Percentiles rank a stretch among this genome's conserved stretches.
Evolutionary conservation across 2,113 vertebrate genomes (phyloP).

Genomic region (Gasterosteus nipponicus): DNA sequence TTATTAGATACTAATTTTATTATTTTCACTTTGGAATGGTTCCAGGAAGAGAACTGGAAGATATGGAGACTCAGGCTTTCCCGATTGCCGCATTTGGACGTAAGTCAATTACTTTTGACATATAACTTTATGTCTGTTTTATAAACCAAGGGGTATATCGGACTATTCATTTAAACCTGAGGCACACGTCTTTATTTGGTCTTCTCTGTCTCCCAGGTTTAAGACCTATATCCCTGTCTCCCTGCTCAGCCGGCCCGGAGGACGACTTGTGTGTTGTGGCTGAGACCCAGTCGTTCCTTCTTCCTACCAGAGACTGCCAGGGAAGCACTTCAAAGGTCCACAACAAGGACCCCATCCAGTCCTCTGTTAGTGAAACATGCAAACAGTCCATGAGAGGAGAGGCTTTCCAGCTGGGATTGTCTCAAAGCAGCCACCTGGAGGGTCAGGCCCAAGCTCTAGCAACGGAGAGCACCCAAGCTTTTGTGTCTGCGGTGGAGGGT

Average conservation of each 20-base stretch:
- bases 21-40: slow-evolving; percentile 1
- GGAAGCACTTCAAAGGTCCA: background rate
- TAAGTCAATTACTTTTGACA: slow-evolving; percentile 40
- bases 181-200: background rate
- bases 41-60: slow-evolving; percentile 51
- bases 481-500: slow-evolving; percentile 14
- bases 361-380: slow-evolving; percentile 24
- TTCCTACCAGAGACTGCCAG: slow-evolving; percentile 24
- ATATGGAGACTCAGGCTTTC: slow-evolving; percentile 74
- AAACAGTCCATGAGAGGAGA: slow-evolving; percentile 14
- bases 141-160: background rate
- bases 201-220: slow-evolving; percentile 31
- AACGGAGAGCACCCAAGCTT: slow-evolving; percentile 60
- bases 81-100: slow-evolving; percentile 51
- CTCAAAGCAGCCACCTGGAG: slow-evolving; percentile 63
- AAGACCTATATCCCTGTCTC: slow-evolving; percentile 5
- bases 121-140: slow-evolving; percentile 5
- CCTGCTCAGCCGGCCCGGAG: slow-evolving; percentile 58
- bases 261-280: slow-evolving; percentile 68
- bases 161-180: background rate
- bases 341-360: slow-evolving; percentile 28
- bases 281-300: slow-evolving; percentile 77
- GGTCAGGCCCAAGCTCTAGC: slow-evolving; percentile 33
- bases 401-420: slow-evolving; percentile 66
- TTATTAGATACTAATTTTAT: background rate